Evolutionary conservation across 2,113 vertebrate genomes (phyloP).

Genomic region (Eulemur rufifrons): DNA sequence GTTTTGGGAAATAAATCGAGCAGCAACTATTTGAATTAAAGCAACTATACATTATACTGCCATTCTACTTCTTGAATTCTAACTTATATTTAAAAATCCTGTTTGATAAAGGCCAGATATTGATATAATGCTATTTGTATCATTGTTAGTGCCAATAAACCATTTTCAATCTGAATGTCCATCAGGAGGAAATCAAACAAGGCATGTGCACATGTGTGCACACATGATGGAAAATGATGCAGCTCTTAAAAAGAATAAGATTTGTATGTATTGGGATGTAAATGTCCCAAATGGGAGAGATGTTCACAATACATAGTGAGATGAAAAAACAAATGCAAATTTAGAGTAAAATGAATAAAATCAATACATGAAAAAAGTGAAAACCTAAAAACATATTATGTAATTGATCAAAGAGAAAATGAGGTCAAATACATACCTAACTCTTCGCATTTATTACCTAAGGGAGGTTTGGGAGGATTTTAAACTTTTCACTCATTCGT

Average conservation of each 20-base stretch:
- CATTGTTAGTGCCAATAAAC: background rate
- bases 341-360: background rate
- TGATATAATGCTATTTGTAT: background rate
- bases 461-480: background rate
- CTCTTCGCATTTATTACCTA: background rate
- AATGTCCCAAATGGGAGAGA: background rate
- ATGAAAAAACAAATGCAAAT: background rate
- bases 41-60: background rate
- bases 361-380: background rate
- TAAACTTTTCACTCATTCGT: background rate
- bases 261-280: background rate
- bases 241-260: background rate
- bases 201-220: accelerated
- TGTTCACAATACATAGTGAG: background rate
- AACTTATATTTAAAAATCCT: background rate
- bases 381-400: background rate
- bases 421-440: background rate
- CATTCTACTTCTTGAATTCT: background rate
- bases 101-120: background rate
- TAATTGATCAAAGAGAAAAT: background rate
- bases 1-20: background rate
- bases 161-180: background rate
- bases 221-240: background rate
- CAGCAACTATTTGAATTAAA: slow-evolving; percentile 10
- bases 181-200: background rate